Conservation (phyloP, 1,140 invertebrate species). For the Zaprionus taronus region DNA sequence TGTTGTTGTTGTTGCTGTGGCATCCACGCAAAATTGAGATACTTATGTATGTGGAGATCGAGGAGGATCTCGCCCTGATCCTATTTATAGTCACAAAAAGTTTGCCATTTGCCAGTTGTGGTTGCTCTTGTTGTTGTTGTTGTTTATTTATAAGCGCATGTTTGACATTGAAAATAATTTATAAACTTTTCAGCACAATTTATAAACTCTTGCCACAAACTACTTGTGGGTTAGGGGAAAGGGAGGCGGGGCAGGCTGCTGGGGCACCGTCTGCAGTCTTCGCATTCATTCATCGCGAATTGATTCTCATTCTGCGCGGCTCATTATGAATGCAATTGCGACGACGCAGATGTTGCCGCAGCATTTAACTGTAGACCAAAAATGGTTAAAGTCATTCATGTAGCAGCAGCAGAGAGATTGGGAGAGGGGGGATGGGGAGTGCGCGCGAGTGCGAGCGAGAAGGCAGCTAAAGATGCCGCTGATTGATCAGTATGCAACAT, state of each 20-base stretch:
- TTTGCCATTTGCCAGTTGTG: constrained; percentile 45
- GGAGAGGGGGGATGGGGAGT: not conserved
- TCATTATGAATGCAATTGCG: constrained; percentile 80
- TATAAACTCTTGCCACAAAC: constrained; percentile 57
- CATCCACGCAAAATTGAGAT: constrained; percentile 39
- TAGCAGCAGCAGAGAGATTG: constrained; percentile 14
- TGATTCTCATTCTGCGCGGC: constrained; percentile 39
- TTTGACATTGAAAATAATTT: constrained; percentile 81
- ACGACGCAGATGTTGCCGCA: constrained; percentile 69
- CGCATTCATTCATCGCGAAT: constrained; percentile 68
- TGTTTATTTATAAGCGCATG: constrained; percentile 80
- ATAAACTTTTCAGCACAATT: constrained; percentile 73
- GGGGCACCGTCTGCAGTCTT: constrained; percentile 16
- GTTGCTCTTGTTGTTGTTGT: constrained; percentile 21
- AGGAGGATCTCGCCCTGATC: constrained; percentile 4
- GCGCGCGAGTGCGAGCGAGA: constrained; percentile 3
- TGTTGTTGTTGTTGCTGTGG: constrained; percentile 18
- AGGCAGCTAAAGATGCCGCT: constrained; percentile 66
- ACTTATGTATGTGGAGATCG: constrained; percentile 36
- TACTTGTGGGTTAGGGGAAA: not conserved
- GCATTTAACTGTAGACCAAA: constrained; percentile 81
- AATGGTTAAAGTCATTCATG: constrained; percentile 82
- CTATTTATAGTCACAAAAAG: constrained; percentile 47
- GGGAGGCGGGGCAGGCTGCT: not conserved
- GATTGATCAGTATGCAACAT: constrained; percentile 82